Base-by-base conservation (phyloP, 2,888 invertebrate species). In the Drosophila melanosoma region DNA sequence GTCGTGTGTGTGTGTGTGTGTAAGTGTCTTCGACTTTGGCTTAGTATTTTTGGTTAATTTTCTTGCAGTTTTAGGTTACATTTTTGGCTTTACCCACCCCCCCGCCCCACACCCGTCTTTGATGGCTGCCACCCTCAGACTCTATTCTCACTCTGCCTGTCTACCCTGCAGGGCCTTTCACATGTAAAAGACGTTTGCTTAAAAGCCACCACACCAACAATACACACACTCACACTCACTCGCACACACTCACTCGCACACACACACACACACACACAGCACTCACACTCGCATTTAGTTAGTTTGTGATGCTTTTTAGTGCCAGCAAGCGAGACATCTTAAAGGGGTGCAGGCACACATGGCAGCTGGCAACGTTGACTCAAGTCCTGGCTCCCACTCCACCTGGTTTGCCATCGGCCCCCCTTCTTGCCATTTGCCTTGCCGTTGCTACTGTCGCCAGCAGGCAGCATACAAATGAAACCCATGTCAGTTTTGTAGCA, bases 31-130 rank as follows among this genome's bases (percentile, higher is more conserved):
- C 85, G 91, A 89, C 88, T 89, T 81, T 90, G 86, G 87, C 90
- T 88, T 90, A 87, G 91, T 91, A 87, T 87, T 87, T 87, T 87
- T 87, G 91, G 87, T 90, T 87, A 87, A 87, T 87, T 87, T 90
- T 87, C 91, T 90, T 90, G 90, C 90, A 87, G 87, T 87, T 87
- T 91, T 87, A 77, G 91, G 87, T 91, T 91, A 91, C 89, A 88
- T 88, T 87, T 87, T 87, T 90, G 86, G 90, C 89, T 85, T 90
- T 90, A 76, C 83, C 29, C 0, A 5, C 29, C 29, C 29, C 0
- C 29, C 29, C 29, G 29, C 83, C 66, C 74, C 87, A 29, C 5
- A n/a, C 5, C 33, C 33, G 11, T 10, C 15, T 45, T 45, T 82
- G 83, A 75, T 74, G 85, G 67, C 79, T 62, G 81, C 65, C 77